Base-by-base conservation (phyloP, 2,113 vertebrate species). In the Alexandromys fortis region DNA sequence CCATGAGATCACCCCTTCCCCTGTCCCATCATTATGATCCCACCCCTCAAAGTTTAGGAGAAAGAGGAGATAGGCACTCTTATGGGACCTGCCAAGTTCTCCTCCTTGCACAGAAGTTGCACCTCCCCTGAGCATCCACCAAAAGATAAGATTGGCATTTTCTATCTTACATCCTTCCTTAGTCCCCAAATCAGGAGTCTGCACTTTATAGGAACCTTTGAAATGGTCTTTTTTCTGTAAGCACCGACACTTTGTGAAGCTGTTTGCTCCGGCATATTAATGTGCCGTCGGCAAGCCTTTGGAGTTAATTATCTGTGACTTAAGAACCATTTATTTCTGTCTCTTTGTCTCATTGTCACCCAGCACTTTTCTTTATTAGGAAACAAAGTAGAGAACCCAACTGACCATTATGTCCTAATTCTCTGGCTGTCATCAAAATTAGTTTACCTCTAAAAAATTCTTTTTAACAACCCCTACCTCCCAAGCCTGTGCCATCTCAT, bases 271-370 rank as follows among this genome's bases (percentile, higher is more conserved):
- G 21, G 79, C 79, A 86, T 86, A 92, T 89, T 96, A 85, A 92
- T 75, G 77, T 70, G 63, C 87, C 28, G 22, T 82, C 0, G 3
- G 65, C 77, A 38, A 91, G 93, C 90, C 88, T 96, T 86, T 73
- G 81, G 61, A 96, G 94, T 96, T 97, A 97, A 97, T 97, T 97
- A 96, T 83, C 97, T 94, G 92, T 96, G 93, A 94, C 90, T 95
- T 90, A 35, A 83, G 92, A 96, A 86, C 61, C 93, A 96, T 97
- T 96, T 97, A 82, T 97, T 97, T 96, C 93, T 95, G 92, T 96
- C 97, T 96, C 67, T 91, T 92, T 96, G 92, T 94, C 89, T 92
- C 88, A 47, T 94, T 88, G 81, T 88, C 58, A 68, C 76, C 79
- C 63, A 75, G 92, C 8, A 70, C 83, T 86, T 96, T 96, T 86